Evolutionary conservation across 2,113 vertebrate species (phyloP).

Genomic region (Osmerus mordax): DNA sequence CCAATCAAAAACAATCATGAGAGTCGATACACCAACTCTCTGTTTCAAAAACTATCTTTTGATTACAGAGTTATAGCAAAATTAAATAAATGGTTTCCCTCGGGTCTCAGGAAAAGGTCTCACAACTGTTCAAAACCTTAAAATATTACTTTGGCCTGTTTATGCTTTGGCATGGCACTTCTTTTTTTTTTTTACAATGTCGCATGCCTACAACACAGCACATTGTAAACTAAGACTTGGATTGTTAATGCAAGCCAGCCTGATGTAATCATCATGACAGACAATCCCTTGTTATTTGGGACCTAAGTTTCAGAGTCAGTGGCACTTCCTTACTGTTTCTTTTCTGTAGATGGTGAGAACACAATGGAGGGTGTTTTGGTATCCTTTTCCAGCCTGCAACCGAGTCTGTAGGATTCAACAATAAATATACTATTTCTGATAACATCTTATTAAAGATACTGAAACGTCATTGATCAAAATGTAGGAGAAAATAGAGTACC

Average conservation of each 20-base stretch:
- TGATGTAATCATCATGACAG: neutral
- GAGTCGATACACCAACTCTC: neutral
- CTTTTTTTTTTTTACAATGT: no score
- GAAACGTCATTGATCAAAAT: neutral
- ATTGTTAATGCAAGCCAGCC: no score
- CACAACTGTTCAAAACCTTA: neutral
- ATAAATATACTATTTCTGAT: neutral
- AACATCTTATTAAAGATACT: neutral
- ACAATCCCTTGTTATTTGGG: neutral
- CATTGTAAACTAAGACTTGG: no score
- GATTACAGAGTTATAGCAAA: neutral
- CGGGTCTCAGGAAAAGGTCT: neutral
- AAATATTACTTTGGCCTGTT: neutral
- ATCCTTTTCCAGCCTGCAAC: conserved; percentile 86
- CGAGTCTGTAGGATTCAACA: conserved; percentile 76
- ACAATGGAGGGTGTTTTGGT: conserved; percentile 81
- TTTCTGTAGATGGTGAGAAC: conserved; percentile 83
- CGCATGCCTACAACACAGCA: no score
- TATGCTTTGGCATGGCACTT: no score
- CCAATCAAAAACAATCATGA: neutral
- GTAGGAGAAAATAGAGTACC: conserved; percentile 43
- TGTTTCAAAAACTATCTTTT: neutral
- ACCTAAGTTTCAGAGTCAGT: neutral
- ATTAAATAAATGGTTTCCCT: neutral
- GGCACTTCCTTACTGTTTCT: conserved; percentile 81